Evolutionary conservation across 1,140 invertebrate genomes (phyloP), one percentile per base, ranked within the genome.

Genomic region (Atta texana): DNA sequence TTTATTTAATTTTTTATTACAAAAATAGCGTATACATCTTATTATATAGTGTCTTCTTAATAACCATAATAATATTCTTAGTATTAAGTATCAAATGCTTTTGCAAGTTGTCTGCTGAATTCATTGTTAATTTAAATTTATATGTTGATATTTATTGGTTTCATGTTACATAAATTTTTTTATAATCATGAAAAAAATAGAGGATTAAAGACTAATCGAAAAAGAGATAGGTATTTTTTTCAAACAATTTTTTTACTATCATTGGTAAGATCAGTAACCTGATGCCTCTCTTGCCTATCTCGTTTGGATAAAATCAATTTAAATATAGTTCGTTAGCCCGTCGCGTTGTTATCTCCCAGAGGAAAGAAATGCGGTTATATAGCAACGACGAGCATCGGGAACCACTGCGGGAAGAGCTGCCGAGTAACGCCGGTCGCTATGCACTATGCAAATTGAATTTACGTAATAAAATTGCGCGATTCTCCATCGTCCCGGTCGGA

Each of bases 401-500:
- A 71, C 21, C 64, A 18, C 64, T 51, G n/a, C n/a, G n/a, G n/a
- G n/a, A 18, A 21, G 61, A 63, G 7, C n/a, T 57, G 55, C 21
- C 34, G 51, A 55, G 34, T 55, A 74, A 59, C 28, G 10, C 61
- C 31, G 68, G 49, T 81, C 85, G 88, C 24, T 24, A 24, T 24
- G 24, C 57, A 34, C 31, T 86, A 63, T n/a, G 87, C 61, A 91
- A 91, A 91, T 89, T 87, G 74, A 91, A 89, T 91, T 91, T 85
- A 64, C 89, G 89, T 91, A 91, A 91, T 91, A 91, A 91, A 91
- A 89, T 91, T 84, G 61, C 74, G 39, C 89, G 86, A 74, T 72
- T 55, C 66, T 69, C 68, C 51, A 34, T 39, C 69, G 51, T 86
- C 55, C 44, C 31, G 39, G 66, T 80, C 55, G 87, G 53, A 59